These are phyloP conservation scores for Camarhynchus parvulus DNA, from an alignment of 2,113 vertebrate species.

Conservation along the genomic window DNA sequence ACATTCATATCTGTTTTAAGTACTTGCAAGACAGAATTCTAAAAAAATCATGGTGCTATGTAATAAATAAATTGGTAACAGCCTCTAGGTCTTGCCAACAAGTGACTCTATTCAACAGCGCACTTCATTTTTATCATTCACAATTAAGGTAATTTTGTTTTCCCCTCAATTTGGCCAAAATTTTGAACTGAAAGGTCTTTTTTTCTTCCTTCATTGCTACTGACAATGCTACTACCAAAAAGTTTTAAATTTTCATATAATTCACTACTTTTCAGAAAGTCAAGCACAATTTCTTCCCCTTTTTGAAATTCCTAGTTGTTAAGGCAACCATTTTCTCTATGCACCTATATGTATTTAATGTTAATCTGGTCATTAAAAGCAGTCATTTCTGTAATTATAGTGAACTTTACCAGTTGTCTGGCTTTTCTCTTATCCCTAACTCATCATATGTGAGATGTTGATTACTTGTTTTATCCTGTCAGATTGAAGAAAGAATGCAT, in stretches of 20 bases:
- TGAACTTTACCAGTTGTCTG: not conserved
- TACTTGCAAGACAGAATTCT: not conserved
- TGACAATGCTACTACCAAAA: not conserved
- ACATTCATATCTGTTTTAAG: not conserved
- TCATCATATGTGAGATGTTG: not conserved
- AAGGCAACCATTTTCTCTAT: not conserved
- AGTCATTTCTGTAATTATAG: not conserved
- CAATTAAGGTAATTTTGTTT: not conserved
- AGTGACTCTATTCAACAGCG: not conserved
- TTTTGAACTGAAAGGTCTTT: not conserved
- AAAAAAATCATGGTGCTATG: not conserved
- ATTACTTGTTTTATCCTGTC: not conserved
- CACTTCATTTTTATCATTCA: not conserved
- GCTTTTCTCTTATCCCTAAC: not conserved
- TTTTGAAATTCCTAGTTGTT: not conserved
- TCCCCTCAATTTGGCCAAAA: not conserved
- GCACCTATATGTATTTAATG: not conserved
- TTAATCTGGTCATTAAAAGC: not conserved
- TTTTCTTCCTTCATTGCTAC: not conserved
- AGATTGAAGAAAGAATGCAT: not conserved
- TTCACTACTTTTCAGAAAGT: not conserved
- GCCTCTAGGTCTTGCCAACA: not conserved
- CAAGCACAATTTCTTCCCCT: not conserved
- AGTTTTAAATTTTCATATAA: not conserved
- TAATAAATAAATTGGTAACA: not conserved